Evolutionary conservation across 2,113 vertebrate species (phyloP).

Genomic region (Carassius gibelio): DNA sequence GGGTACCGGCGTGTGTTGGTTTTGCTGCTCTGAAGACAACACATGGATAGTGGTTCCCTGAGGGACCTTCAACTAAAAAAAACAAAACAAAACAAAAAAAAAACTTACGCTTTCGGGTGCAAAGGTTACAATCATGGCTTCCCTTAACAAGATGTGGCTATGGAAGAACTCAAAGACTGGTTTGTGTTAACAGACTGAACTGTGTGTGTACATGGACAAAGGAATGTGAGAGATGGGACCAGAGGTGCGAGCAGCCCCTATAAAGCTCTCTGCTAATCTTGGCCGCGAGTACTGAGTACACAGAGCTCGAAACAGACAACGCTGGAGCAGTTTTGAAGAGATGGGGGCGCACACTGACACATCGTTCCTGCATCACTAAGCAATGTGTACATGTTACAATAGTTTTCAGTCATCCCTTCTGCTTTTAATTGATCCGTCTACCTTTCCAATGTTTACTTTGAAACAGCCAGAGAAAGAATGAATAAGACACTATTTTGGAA

Average conservation of each 20-base stretch:
- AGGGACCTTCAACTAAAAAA: slow-evolving; percentile 33
- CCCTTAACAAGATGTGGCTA: background rate
- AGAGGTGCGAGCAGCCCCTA: slow-evolving; percentile 63
- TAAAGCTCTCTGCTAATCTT: slow-evolving; percentile 69
- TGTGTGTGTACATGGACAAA: slow-evolving; percentile 58
- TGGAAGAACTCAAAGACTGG: background rate
- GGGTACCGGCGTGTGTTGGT: slow-evolving; percentile 67
- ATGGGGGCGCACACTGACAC: background rate
- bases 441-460: background rate
- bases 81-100: background rate
- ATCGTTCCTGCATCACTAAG: slow-evolving; percentile 50
- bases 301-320: slow-evolving; percentile 21
- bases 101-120: background rate
- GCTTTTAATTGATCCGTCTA: background rate
- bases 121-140: background rate
- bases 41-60: slow-evolving; percentile 64
- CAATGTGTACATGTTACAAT: slow-evolving; percentile 44
- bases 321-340: slow-evolving; percentile 2
- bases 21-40: slow-evolving; percentile 65
- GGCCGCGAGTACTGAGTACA: slow-evolving; percentile 52
- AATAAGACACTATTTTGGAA: too few relatives aligned
- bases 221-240: slow-evolving; percentile 66
- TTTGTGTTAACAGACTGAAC: background rate
- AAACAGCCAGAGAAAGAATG: background rate
- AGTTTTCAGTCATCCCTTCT: slow-evolving; percentile 26